A percentile compares a stretch with the other conserved stretches of the same genome.
These are phyloP conservation scores for Macrobrachium nipponense DNA, from an alignment of 1,140 invertebrate species.

Conservation along the genomic window DNA sequence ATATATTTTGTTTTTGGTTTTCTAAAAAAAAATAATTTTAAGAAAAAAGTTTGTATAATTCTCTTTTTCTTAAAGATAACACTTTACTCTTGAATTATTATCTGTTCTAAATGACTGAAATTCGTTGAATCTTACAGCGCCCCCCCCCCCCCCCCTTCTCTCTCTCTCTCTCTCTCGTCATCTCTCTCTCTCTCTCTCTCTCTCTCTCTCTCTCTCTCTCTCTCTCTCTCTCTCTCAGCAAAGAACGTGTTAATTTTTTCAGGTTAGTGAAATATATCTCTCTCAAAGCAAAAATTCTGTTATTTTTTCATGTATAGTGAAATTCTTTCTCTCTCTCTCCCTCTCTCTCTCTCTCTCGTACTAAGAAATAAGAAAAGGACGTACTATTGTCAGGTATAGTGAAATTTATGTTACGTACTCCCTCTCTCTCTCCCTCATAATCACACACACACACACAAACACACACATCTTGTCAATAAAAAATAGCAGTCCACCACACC, in stretches of 20 bases:
- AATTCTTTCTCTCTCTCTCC: not conserved
- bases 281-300: not conserved
- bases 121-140: not conserved
- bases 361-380: too few relatives aligned
- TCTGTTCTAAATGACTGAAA: not conserved
- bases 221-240: slow-evolving; percentile 18
- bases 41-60: not conserved
- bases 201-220: slow-evolving; percentile 12
- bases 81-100: not conserved
- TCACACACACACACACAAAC: too few relatives aligned
- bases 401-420: not conserved
- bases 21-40: not conserved
- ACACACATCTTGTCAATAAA: too few relatives aligned
- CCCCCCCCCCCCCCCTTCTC: too few relatives aligned
- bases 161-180: not conserved
- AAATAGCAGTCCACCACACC: too few relatives aligned
- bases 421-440: not conserved
- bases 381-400: too few relatives aligned
- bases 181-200: not conserved
- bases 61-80: not conserved
- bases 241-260: too few relatives aligned
- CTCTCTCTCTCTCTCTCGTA: not conserved
- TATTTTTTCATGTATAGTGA: not conserved
- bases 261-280: too few relatives aligned
- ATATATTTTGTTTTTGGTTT: too few relatives aligned